Evolutionary conservation across 2,888 invertebrate species (phyloP).

Genomic region (Lymantria monacha): DNA sequence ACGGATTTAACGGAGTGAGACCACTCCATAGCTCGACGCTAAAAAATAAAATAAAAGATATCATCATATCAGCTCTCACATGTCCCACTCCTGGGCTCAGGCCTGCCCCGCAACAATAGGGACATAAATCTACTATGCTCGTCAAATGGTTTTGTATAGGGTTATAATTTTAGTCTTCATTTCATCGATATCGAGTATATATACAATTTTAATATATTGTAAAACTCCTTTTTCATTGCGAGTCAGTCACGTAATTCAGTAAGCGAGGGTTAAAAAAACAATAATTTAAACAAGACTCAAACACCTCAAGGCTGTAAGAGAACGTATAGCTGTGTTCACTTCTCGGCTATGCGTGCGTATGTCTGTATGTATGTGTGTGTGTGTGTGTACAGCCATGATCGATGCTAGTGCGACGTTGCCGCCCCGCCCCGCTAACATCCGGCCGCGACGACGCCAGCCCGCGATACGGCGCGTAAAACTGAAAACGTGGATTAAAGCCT

Average conservation of each 20-base stretch:
- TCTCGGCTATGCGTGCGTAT: constrained; percentile 20
- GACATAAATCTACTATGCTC: no score
- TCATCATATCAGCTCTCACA: no score
- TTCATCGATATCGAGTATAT: no score
- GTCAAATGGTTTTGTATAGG: no score
- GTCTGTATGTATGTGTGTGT: constrained; percentile 23
- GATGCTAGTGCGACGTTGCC: constrained; percentile 80
- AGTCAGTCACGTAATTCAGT: neutral
- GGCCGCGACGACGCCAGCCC: constrained; percentile 59
- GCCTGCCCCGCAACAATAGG: no score
- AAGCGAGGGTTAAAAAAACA: constrained; percentile 24
- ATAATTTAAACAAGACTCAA: constrained; percentile 35
- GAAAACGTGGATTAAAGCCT: constrained; percentile 49
- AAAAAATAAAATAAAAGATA: no score
- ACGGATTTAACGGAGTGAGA: no score
- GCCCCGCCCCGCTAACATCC: constrained; percentile 47
- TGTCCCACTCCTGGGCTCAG: no score
- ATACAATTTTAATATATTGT: no score
- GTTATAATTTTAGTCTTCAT: no score
- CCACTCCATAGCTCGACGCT: no score
- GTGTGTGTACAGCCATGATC: constrained; percentile 74
- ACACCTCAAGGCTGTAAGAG: constrained; percentile 40
- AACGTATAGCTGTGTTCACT: constrained; percentile 11
- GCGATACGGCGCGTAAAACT: constrained; percentile 49
- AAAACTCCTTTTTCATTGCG: no score